phyloP scores from a whole-genome alignment of 2,113 vertebrate genomes.

The Acrocephalus arundinaceus region DNA sequence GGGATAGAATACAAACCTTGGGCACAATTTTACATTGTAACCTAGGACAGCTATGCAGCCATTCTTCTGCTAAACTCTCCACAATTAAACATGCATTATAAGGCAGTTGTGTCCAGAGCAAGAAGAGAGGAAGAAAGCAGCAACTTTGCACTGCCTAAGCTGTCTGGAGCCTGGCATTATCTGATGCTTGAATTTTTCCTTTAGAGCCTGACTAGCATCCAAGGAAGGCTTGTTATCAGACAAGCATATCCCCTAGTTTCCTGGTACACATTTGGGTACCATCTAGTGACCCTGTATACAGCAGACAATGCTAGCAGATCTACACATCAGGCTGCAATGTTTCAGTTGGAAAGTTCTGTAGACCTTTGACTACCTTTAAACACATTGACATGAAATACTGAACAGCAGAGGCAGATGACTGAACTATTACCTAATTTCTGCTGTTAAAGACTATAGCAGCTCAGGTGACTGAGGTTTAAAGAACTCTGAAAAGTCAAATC shows the following conservation, averaged over 20 bases:
- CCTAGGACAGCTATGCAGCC: no score
- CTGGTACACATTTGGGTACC: not conserved
- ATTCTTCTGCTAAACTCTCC: no score
- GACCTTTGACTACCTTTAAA: not conserved
- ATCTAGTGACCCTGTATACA: not conserved
- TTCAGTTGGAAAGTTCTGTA: not conserved
- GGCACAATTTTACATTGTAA: no score
- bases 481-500: not conserved
- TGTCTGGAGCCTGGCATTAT: not conserved
- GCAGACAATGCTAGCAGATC: not conserved
- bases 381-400: not conserved
- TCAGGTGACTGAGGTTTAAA: not conserved
- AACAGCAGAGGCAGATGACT: not conserved
- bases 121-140: not conserved
- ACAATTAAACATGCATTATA: not conserved
- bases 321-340: rapidly evolving
- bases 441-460: not conserved
- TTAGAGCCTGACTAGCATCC: not conserved
- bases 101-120: not conserved
- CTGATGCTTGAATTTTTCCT: not conserved
- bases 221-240: not conserved
- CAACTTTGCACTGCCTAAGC: not conserved
- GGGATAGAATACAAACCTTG: no score
- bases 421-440: not conserved
- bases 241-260: not conserved